phyloP scores from a whole-genome alignment of 2,797 vertebrate genomes.

The Leuciscus waleckii region DNA sequence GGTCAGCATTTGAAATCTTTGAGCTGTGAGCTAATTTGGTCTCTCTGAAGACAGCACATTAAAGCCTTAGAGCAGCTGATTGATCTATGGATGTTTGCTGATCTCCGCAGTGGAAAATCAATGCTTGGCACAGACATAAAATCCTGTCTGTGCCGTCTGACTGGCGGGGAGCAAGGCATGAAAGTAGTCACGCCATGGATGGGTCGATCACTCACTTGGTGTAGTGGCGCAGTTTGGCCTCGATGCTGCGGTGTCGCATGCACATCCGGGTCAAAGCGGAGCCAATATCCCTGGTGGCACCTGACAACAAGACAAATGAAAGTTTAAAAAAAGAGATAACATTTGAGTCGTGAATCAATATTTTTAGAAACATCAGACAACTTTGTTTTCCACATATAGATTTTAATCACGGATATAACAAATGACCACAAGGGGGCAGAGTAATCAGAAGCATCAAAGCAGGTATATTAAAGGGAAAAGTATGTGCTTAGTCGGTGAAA shows the following conservation, averaged over 20 bases:
- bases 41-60: slow-evolving; percentile 55
- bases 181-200: slow-evolving; percentile 46
- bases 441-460: slow-evolving; percentile 3
- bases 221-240: slow-evolving; percentile 94
- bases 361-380: background rate
- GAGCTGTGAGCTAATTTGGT: slow-evolving; percentile 53
- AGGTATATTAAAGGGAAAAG: background rate
- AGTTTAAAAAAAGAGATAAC: background rate
- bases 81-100: slow-evolving; percentile 58
- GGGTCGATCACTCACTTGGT: slow-evolving; percentile 85
- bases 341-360: too few relatives aligned
- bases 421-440: slow-evolving; percentile 10
- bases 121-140: slow-evolving; percentile 52
- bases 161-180: slow-evolving; percentile 46
- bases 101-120: slow-evolving; percentile 61
- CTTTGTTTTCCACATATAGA: background rate
- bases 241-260: slow-evolving; percentile 97
- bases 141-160: slow-evolving; percentile 42
- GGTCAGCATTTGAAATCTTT: slow-evolving; percentile 12
- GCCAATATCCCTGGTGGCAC: slow-evolving; percentile 94
- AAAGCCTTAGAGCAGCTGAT: slow-evolving; percentile 52
- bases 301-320: slow-evolving; percentile 70
- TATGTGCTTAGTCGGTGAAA: background rate
- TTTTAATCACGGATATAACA: background rate
- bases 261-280: slow-evolving; percentile 97